These are phyloP conservation scores for Priocnemis perturbator DNA, from an alignment of 2,888 invertebrate genomes.

Conservation along the genomic window DNA sequence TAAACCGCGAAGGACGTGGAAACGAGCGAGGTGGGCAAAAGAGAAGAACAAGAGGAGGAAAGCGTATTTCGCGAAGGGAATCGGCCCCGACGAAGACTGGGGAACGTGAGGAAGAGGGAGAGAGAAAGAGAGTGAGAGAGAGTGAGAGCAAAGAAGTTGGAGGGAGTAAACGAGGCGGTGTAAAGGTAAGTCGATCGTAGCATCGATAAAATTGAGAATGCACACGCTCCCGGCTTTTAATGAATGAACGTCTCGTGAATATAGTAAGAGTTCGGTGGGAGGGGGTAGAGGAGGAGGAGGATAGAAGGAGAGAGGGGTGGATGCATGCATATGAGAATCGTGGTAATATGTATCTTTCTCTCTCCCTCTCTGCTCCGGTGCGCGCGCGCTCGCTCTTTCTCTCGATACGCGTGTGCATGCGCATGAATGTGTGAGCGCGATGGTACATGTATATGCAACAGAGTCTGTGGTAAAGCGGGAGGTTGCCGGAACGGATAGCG, in stretches of 20 bases:
- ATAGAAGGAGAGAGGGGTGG: conserved; percentile 18
- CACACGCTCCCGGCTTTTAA: conserved; percentile 59
- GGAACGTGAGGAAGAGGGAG: conserved; percentile 6
- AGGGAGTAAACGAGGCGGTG: conserved; percentile 3
- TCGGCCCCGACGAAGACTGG: neutral
- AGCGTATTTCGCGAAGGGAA: neutral
- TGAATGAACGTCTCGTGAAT: conserved; percentile 68
- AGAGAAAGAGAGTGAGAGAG: too few species aligned
- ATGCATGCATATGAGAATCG: neutral
- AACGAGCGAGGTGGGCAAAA: conserved; percentile 1
- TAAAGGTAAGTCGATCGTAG: conserved; percentile 55
- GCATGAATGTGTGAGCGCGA: neutral
- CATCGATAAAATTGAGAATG: conserved; percentile 68
- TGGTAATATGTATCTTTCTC: conserved; percentile 12
- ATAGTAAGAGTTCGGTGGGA: conserved; percentile 43
- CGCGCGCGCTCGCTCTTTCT: too few species aligned
- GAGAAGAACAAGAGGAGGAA: neutral
- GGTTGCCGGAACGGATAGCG: conserved; percentile 8
- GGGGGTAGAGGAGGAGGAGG: conserved; percentile 29
- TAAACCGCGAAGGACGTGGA: neutral
- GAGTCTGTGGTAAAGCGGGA: neutral
- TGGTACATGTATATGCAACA: too few species aligned
- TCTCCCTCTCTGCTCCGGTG: too few species aligned
- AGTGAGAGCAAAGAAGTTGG: neutral
- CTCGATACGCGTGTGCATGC: conserved; percentile 2